These are phyloP conservation scores for Caenorhabditis panamensis DNA, from an alignment of 2,888 invertebrate genomes.

Conservation along the genomic window DNA sequence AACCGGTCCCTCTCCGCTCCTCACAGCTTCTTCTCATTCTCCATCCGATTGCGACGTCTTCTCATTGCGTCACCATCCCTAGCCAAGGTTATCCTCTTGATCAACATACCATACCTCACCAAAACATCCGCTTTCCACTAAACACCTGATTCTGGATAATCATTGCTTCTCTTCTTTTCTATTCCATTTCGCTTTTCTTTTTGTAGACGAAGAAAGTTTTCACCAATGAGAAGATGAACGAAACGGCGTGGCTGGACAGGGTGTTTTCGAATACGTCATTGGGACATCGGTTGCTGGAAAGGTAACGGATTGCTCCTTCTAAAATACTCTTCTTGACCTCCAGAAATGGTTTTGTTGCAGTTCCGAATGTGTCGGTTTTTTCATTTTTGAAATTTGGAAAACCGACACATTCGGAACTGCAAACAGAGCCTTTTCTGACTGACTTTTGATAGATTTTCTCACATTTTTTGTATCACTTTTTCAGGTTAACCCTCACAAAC, in stretches of 20 bases:
- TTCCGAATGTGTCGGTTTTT: too few relatives aligned
- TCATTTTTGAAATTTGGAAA: too few relatives aligned
- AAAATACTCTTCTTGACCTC: too few relatives aligned
- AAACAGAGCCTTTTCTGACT: too few relatives aligned
- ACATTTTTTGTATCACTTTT: neutral
- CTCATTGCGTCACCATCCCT: neutral
- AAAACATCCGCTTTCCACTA: constrained; percentile 7
- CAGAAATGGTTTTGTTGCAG: too few relatives aligned
- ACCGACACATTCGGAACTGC: too few relatives aligned
- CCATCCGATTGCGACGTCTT: neutral
- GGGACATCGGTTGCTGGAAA: constrained; percentile 73
- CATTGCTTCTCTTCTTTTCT: neutral
- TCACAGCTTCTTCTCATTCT: neutral
- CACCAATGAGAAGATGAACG: constrained; percentile 56
- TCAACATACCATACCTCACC: constrained; percentile 18
- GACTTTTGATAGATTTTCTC: too few relatives aligned
- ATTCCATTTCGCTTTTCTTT: neutral
- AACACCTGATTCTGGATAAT: neutral
- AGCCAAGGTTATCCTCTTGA: constrained; percentile 15
- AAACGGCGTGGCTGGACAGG: constrained; percentile 65
- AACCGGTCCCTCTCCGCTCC: neutral
- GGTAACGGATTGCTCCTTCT: constrained; percentile 36
- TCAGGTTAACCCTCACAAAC: constrained; percentile 71
- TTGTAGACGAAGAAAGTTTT: neutral
- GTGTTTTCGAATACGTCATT: constrained; percentile 80